Evolutionary conservation across 2,113 vertebrate species (phyloP).

Genomic region (Stigmatopora argus): DNA sequence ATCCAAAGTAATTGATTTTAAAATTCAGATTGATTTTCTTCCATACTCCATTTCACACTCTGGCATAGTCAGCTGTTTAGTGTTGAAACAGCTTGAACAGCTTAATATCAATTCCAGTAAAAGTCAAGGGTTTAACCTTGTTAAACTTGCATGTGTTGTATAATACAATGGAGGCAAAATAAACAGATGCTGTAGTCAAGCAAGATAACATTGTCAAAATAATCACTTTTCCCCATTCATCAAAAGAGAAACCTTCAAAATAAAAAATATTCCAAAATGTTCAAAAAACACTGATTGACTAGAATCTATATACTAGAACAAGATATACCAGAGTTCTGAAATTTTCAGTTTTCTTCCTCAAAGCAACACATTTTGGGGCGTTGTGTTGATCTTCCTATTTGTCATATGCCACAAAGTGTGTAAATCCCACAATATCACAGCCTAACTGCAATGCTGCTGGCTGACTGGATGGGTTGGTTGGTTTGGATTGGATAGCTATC

Average conservation of each 20-base stretch:
- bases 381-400: too few relatives aligned
- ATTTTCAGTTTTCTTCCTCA: too few relatives aligned
- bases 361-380: too few relatives aligned
- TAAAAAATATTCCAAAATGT: too few relatives aligned
- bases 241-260: background rate
- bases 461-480: background rate
- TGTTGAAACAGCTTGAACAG: conserved; percentile 27
- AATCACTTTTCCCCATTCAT: background rate
- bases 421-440: too few relatives aligned
- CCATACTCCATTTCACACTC: conserved; percentile 23
- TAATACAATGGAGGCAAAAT: background rate
- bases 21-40: conserved; percentile 24
- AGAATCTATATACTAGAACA: too few relatives aligned
- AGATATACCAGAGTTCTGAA: too few relatives aligned
- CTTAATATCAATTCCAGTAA: conserved; percentile 16
- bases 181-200: background rate
- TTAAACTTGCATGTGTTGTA: background rate
- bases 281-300: too few relatives aligned
- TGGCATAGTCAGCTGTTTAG: conserved; percentile 29
- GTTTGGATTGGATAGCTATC: background rate
- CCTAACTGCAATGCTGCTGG: too few relatives aligned
- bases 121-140: conserved; percentile 8
- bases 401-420: too few relatives aligned
- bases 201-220: background rate
- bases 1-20: conserved; percentile 16